A percentile compares a stretch with the other conserved stretches of the same genome.
phyloP scores from a whole-genome alignment of 2,888 invertebrate genomes.

The Pseudococcus viburni region DNA sequence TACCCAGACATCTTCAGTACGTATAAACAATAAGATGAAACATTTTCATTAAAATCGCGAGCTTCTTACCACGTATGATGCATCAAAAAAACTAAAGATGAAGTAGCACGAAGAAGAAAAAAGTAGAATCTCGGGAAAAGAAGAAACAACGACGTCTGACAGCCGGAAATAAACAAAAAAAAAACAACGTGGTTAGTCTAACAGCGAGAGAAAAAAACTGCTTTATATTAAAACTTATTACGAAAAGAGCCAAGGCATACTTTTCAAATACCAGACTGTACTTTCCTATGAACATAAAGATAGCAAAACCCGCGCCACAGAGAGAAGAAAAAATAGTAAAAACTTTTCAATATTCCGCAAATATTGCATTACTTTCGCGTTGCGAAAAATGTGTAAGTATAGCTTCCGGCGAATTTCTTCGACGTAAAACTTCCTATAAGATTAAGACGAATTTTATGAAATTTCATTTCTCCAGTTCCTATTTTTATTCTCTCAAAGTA shows the following conservation, averaged over 20 bases:
- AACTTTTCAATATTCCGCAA: constrained; percentile 65
- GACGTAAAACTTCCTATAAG: constrained; percentile 64
- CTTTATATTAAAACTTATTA: constrained; percentile 57
- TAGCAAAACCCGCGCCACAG: constrained; percentile 28
- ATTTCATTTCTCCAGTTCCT: constrained; percentile 52
- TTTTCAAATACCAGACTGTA: constrained; percentile 48
- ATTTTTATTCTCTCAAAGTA: constrained; percentile 51
- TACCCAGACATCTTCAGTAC: neutral
- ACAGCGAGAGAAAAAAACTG: constrained; percentile 45
- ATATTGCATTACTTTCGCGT: constrained; percentile 61
- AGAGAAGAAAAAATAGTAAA: constrained; percentile 60
- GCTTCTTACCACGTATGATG: constrained; percentile 33
- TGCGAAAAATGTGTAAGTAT: constrained; percentile 63
- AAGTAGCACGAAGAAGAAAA: neutral
- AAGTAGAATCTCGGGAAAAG: neutral
- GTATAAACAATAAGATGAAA: neutral
- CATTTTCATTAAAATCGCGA: constrained; percentile 34
- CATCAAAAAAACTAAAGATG: constrained; percentile 10
- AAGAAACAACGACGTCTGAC: constrained; percentile 49
- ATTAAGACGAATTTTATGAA: constrained; percentile 66
- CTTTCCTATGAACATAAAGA: constrained; percentile 50
- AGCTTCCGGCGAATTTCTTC: constrained; percentile 64
- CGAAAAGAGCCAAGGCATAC: constrained; percentile 55
- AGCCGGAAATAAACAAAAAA: constrained; percentile 52
- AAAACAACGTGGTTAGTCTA: constrained; percentile 45